phyloP scores from a whole-genome alignment of 2,113 vertebrate genomes.

The Hemiprocne comata region DNA sequence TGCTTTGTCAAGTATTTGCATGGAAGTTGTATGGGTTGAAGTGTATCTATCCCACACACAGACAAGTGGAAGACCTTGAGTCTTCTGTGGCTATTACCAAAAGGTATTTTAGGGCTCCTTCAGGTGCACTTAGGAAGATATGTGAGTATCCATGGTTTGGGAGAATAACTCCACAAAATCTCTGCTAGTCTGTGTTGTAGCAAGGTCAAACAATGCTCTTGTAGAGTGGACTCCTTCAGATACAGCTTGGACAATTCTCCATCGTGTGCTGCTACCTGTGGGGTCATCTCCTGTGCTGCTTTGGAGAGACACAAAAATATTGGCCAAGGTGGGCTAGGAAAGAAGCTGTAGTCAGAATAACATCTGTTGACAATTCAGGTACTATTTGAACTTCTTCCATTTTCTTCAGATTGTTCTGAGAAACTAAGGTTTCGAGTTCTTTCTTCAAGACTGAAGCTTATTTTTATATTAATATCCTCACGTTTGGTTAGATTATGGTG shows the following conservation, averaged over 20 bases:
- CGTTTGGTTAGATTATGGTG: neutral
- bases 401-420: neutral
- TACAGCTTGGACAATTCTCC: neutral
- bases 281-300: neutral
- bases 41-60: no score
- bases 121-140: neutral
- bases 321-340: neutral
- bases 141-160: neutral
- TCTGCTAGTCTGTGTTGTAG: neutral
- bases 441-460: no score
- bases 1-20: neutral
- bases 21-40: neutral
- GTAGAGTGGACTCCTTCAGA: neutral
- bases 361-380: neutral
- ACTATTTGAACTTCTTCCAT: neutral
- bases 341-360: neutral
- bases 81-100: neutral
- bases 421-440: neutral
- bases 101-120: neutral
- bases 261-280: accelerated
- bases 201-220: neutral
- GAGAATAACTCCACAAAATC: neutral
- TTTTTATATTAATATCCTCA: neutral
- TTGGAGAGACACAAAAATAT: neutral
- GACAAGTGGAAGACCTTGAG: neutral